Percentiles rank a stretch among this genome's conserved stretches.
Conservation (phyloP, 2,797 vertebrate genomes). For the Leucoraja ocellata region DNA sequence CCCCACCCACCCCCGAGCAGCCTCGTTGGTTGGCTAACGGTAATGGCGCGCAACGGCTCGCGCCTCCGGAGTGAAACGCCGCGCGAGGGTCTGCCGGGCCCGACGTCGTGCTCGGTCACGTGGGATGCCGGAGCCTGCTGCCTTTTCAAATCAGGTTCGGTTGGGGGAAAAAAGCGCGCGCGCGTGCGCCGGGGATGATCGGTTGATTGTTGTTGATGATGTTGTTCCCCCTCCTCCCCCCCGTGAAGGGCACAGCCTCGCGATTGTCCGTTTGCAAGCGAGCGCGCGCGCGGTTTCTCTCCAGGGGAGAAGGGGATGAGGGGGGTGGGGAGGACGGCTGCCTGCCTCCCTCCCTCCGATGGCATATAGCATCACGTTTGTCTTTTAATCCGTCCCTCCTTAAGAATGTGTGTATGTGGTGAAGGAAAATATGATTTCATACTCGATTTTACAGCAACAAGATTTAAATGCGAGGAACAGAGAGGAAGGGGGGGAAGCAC, state of each 20-base stretch:
- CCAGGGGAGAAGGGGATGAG: no score
- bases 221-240: no score
- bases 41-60: neutral
- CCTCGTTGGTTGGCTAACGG: neutral
- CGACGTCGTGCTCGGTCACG: neutral
- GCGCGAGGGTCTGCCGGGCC: no score
- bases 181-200: neutral
- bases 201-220: no score
- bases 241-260: neutral
- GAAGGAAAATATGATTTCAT: neutral
- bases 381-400: no score
- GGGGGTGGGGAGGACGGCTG: no score
- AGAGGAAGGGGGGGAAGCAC: neutral
- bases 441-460: neutral
- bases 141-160: slow-evolving; percentile 15
- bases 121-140: neutral
- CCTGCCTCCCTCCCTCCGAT: no score
- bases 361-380: neutral
- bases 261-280: neutral
- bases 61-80: neutral
- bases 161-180: neutral
- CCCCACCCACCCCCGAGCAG: neutral
- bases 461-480: neutral
- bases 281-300: no score
- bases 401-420: neutral